Evolutionary conservation across 2,113 vertebrate genomes (phyloP), one percentile per base, ranked within the genome.

Genomic region (Monopterus albus): DNA sequence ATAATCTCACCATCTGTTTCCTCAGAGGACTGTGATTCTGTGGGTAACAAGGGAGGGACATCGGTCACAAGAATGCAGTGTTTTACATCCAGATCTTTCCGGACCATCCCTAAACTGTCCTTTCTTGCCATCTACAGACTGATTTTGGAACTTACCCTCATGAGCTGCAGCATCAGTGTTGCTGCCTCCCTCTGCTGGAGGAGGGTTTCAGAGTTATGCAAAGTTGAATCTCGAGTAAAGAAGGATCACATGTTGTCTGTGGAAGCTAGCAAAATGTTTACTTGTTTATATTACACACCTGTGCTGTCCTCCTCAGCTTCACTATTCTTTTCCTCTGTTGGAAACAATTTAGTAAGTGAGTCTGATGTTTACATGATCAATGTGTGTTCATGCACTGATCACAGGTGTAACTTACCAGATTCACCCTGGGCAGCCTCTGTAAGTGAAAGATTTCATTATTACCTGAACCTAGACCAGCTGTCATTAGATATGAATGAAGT

Each of bases 11-110:
- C 83, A 0, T 79, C 68, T 39, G 46, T 33, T 5, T 85, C 85
- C 75, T 91, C 86, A 17, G 75, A 80, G 50, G 88, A 91, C 17
- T 72, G 75, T 12, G 75, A 87, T 58, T 75, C 86, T 90, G 78
- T 42, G 18, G 18, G 17, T 14, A 17, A 55, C 20, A 75, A 14
- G 10, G 18, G 35, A 71, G 33, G 25, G 5, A 60, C 9, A 17
- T 55, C 12, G 46, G 20, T 25, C 17, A 42, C 46, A 36, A 23
- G 20, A 25, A 15, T 39, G 35, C 71, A 51, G 28, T 46, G 53
- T 56, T 53, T 64, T 11, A 38, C 18, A 2, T 18, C 25, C 7
- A 14, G 3, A 2, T 17, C 15, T 10, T 52, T 18, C 14, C 14
- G 29, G 9, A 7, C 0, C 20, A 51, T 28, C 21, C 21, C 38